Percentiles rank a stretch among this genome's conserved stretches.
Evolutionary conservation across 2,113 vertebrate species (phyloP).

Genomic region (Centropus unirufus): DNA sequence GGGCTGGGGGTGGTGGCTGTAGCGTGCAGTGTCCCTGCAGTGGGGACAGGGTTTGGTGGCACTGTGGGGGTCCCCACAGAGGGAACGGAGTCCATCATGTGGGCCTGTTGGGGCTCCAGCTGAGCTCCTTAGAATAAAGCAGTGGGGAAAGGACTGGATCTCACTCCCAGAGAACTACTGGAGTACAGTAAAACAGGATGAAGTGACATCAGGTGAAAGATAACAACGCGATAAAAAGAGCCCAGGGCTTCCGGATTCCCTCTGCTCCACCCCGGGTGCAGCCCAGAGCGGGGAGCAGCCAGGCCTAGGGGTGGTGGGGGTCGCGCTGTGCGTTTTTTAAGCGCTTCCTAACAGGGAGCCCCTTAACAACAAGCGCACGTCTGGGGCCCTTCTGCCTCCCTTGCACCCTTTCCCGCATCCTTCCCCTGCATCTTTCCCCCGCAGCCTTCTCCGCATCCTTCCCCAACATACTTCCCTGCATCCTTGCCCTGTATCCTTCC

Average conservation of each 20-base stretch:
- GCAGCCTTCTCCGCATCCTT: no score
- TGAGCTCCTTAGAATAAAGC: neutral
- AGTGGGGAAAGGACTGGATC: neutral
- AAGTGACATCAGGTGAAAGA: neutral
- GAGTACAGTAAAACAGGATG: neutral
- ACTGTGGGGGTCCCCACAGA: no score
- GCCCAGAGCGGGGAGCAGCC: neutral
- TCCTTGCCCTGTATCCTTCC: no score
- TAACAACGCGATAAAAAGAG: no score
- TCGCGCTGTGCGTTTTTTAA: neutral
- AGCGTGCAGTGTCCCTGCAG: no score
- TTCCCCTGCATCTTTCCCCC: no score
- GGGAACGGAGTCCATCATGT: no score
- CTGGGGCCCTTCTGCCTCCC: neutral
- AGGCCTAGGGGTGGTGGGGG: neutral
- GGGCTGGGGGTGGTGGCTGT: no score
- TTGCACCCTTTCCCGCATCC: neutral
- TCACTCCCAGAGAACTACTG: neutral
- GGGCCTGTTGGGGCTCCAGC: neutral
- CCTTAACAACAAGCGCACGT: neutral
- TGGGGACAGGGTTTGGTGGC: no score
- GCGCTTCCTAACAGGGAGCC: neutral
- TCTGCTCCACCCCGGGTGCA: neutral
- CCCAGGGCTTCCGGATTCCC: neutral
- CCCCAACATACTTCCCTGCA: no score